Conservation (phyloP, 1,140 invertebrate species). For the Dendrolimus punctatus region DNA sequence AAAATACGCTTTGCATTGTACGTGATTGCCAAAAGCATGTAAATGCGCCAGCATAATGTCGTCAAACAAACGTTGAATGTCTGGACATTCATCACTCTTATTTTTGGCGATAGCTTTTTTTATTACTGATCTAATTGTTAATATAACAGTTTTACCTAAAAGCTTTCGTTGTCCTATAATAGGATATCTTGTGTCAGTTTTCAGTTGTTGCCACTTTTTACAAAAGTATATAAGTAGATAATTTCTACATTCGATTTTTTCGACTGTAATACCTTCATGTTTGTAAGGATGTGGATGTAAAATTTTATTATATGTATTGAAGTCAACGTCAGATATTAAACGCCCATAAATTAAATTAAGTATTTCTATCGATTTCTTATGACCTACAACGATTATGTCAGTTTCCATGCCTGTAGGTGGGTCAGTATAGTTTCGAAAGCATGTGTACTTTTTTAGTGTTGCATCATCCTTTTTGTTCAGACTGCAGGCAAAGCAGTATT, state of each 20-base stretch:
- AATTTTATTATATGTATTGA: constrained; percentile 41
- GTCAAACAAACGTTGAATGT: constrained; percentile 2
- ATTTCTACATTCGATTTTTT: constrained; percentile 52
- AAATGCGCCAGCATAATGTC: not conserved
- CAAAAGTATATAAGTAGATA: constrained; percentile 26
- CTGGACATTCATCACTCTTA: constrained; percentile 2
- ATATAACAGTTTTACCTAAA: constrained; percentile 6
- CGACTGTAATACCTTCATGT: constrained; percentile 20
- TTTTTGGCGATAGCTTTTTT: constrained; percentile 1
- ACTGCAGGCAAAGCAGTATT: constrained; percentile 5
- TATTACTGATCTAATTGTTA: constrained; percentile 4
- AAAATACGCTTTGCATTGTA: constrained; percentile 3
- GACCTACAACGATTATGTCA: constrained; percentile 50
- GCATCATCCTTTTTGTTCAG: not conserved
- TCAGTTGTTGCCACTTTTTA: constrained; percentile 14
- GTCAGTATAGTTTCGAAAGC: constrained; percentile 37
- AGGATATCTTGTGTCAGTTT: constrained; percentile 11
- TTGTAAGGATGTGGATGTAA: constrained; percentile 28
- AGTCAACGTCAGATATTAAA: no score
- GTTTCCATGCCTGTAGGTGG: constrained; percentile 48
- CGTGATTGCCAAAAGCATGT: constrained; percentile 3
- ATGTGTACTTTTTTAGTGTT: constrained; percentile 2
- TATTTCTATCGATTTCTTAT: constrained; percentile 35
- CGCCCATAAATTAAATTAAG: constrained; percentile 45
- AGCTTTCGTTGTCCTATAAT: not conserved